Base-by-base conservation (phyloP, 1,140 invertebrate species). In the Cataglyphis hispanica region DNA sequence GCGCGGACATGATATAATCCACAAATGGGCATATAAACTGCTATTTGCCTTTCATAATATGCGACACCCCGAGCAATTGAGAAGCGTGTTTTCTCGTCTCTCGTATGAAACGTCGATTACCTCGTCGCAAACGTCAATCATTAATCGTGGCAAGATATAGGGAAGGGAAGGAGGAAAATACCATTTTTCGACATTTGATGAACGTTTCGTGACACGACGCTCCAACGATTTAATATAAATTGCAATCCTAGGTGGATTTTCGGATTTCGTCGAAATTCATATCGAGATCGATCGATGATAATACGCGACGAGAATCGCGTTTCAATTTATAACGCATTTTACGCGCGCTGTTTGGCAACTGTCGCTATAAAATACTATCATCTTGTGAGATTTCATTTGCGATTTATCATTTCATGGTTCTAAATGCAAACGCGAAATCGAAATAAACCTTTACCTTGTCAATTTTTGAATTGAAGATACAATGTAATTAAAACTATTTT, bases 11-110 rank as follows among this genome's bases (percentile, higher is more conserved):
- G 37, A 40, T 31, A 40, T 31, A 78, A 64, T 78, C 13, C 40
- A 22, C 43, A 78, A 78, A 78, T 66, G 27, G 40, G 11, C 16
- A 31, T 11, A 77, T 77, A 77, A 50, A 77, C 60, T 78, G 60
- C n/a, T 78, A 66, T 78, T 78, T 66, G 75, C 27, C 40, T 78
- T 66, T 50, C n/a, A 67, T 25, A 19, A 13, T n/a, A n/a, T 37
- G 16, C 69, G 19, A 16, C 50, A 16, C 27, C 34, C 11, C 64
- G 27, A 70, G 31, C 66, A 37, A 70, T 70, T 37, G 22, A 58
- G 27, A 81, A 43, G 25, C 50, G 22, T 58, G 31, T 19, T 37
- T 50, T 10, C 31, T 19, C 46, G 22, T 19, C 13, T 19, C 13
- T 37, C n/a, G 25, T 43, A 43, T 46, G 31, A 77, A 77, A 63